Conservation (phyloP, 2,888 invertebrate species). For the Ferdinandea cuprea region DNA sequence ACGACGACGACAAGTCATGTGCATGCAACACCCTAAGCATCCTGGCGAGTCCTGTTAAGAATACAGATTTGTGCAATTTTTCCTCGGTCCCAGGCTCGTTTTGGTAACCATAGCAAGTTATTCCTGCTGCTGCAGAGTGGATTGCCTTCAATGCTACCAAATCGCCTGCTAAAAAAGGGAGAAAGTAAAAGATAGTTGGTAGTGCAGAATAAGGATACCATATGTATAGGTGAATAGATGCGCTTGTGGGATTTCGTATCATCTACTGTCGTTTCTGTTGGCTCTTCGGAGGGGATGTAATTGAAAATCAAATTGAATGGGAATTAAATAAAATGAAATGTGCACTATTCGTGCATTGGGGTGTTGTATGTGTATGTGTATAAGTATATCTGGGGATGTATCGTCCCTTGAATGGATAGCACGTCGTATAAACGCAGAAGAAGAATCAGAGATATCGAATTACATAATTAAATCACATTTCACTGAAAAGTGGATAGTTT, state of each 20-base stretch:
- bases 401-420: slow-evolving; percentile 33
- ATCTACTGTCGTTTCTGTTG: slow-evolving; percentile 23
- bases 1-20: slow-evolving; percentile 54
- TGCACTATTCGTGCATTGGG: slow-evolving; percentile 9
- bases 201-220: slow-evolving; percentile 21
- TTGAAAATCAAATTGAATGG: slow-evolving; percentile 78
- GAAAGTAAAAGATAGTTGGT: slow-evolving; percentile 21
- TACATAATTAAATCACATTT: slow-evolving; percentile 56
- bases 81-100: slow-evolving; percentile 24
- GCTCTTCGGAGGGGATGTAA: slow-evolving; percentile 76
- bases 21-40: slow-evolving; percentile 34
- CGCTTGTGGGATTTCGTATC: slow-evolving; percentile 45
- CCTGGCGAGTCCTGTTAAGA: slow-evolving; percentile 32
- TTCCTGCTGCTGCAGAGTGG: background rate
- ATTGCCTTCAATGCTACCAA: slow-evolving; percentile 32
- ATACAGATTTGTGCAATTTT: slow-evolving; percentile 57
- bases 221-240: slow-evolving; percentile 30
- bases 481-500: slow-evolving; percentile 14
- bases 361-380: background rate
- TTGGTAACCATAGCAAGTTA: slow-evolving; percentile 22
- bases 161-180: slow-evolving; percentile 40
- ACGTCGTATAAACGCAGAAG: slow-evolving; percentile 27
- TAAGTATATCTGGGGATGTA: background rate
- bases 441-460: slow-evolving; percentile 44
- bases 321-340: slow-evolving; percentile 77